Evolutionary conservation across 2,113 vertebrate species (phyloP), one percentile per base, ranked within the genome.

Genomic region (Barbus barbus): DNA sequence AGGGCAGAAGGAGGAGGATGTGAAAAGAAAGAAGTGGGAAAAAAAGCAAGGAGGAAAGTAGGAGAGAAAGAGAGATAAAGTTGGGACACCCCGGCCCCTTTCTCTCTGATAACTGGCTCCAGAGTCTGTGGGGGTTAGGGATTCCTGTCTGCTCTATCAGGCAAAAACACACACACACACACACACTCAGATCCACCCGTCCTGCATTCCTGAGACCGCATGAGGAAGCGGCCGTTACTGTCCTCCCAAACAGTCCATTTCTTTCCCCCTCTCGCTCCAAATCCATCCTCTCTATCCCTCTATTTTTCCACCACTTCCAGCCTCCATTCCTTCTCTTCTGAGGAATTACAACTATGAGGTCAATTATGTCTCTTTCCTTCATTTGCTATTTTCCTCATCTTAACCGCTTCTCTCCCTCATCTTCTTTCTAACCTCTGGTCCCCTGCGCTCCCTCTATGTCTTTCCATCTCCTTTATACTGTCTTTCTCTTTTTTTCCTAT

Each of bases 181-280:
- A 89, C 89, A 56, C 90, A 85, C 91, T 88, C 84, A 88, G 86
- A 92, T 90, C 92, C 92, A 94, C 92, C 94, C 92, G 93, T 88
- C 92, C 89, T 89, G 90, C 95, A 95, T 96, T 95, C 94, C 94
- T 93, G 82, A 90, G 93, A 89, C 89, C 91, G 87, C 90, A 91
- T 90, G 90, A 92, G 51, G 89, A 94, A 95, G 90, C 93, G 93
- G 93, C 92, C 87, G 89, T 91, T 91, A 90, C 91, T 91, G 87
- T 93, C 90, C 92, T 91, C 91, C 90, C 92, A 91, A 93, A 94
- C 92, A 90, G 92, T 91, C 88, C 89, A 90, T 91, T 91, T 93
- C 88, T 92, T 83, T 90, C 86, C 83, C 90, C 92, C 88, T 90
- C 90, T 63, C 83, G 78, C 88, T 90, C 81, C 89, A 89, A 88